Percentiles rank a stretch among this genome's conserved stretches.
These are phyloP conservation scores for Thermophis baileyi DNA, from an alignment of 2,113 vertebrate genomes.

Conservation along the genomic window DNA sequence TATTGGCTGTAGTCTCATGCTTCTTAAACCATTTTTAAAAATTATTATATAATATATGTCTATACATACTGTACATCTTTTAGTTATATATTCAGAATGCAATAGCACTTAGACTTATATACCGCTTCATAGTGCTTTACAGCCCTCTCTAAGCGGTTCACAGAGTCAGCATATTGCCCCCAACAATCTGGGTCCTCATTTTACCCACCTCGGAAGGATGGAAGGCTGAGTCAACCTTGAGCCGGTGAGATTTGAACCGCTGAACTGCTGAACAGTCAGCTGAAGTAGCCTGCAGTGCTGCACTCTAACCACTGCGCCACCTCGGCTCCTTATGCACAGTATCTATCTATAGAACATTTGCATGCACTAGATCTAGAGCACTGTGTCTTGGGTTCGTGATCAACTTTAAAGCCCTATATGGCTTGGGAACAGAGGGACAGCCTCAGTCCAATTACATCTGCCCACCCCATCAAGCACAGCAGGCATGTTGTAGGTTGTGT, in stretches of 20 bases:
- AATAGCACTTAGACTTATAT: too few relatives aligned
- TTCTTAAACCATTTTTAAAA: neutral
- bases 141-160: too few relatives aligned
- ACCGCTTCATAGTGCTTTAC: too few relatives aligned
- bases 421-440: neutral
- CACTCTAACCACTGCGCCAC: too few relatives aligned
- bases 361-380: neutral
- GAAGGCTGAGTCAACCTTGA: too few relatives aligned
- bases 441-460: neutral
- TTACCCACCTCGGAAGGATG: too few relatives aligned
- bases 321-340: too few relatives aligned
- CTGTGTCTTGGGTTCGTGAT: neutral
- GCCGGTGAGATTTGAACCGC: too few relatives aligned
- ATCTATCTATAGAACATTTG: neutral
- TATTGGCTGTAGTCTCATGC: neutral
- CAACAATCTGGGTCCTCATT: too few relatives aligned
- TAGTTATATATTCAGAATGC: neutral
- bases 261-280: too few relatives aligned
- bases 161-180: too few relatives aligned
- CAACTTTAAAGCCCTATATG: neutral
- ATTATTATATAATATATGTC: neutral
- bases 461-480: neutral
- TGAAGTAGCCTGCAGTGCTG: too few relatives aligned
- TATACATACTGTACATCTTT: neutral
- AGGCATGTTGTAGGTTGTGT: neutral